These are phyloP conservation scores for Eptatretus atami DNA, from an alignment of 2,797 vertebrate genomes.

Conservation along the genomic window DNA sequence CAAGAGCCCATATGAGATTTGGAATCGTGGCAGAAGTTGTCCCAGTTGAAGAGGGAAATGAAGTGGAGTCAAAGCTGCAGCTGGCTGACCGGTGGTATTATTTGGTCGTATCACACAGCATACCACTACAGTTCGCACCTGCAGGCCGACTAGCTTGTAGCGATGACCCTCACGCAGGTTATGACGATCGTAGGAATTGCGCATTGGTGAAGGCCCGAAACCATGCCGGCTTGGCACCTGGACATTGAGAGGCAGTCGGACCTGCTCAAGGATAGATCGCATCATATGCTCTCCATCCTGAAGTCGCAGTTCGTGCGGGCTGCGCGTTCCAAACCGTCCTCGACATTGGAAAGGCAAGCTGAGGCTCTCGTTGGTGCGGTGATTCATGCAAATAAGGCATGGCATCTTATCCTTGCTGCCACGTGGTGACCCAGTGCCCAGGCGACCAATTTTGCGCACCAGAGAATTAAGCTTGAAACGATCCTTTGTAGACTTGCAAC, in stretches of 20 bases:
- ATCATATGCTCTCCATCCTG: slow-evolving; percentile 81
- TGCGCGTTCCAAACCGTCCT: slow-evolving; percentile 80
- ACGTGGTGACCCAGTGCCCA: slow-evolving; percentile 8
- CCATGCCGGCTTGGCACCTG: slow-evolving; percentile 25
- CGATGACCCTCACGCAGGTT: slow-evolving; percentile 68
- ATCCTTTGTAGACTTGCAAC: slow-evolving; percentile 47
- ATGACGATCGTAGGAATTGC: slow-evolving; percentile 69
- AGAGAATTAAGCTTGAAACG: slow-evolving; percentile 50
- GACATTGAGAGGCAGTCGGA: slow-evolving; percentile 66
- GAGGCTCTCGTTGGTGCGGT: slow-evolving; percentile 85
- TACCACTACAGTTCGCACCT: slow-evolving; percentile 89
- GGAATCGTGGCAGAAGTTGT: slow-evolving; percentile 60
- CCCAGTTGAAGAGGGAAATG: slow-evolving; percentile 47
- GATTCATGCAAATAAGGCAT: slow-evolving; percentile 88
- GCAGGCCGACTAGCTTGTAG: slow-evolving; percentile 85
- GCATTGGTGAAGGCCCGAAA: slow-evolving; percentile 18
- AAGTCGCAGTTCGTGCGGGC: slow-evolving; percentile 71
- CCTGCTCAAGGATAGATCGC: slow-evolving; percentile 75
- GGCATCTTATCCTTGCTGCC: slow-evolving; percentile 49
- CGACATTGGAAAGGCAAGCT: slow-evolving; percentile 79
- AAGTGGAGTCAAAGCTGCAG: slow-evolving; percentile 18
- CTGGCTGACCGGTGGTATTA: slow-evolving; percentile 19
- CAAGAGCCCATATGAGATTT: slow-evolving; percentile 39
- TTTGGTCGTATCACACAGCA: slow-evolving; percentile 53
- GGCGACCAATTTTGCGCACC: slow-evolving; percentile 45